These are phyloP conservation scores for Salarias fasciatus DNA, from an alignment of 2,797 vertebrate species.

Conservation along the genomic window DNA sequence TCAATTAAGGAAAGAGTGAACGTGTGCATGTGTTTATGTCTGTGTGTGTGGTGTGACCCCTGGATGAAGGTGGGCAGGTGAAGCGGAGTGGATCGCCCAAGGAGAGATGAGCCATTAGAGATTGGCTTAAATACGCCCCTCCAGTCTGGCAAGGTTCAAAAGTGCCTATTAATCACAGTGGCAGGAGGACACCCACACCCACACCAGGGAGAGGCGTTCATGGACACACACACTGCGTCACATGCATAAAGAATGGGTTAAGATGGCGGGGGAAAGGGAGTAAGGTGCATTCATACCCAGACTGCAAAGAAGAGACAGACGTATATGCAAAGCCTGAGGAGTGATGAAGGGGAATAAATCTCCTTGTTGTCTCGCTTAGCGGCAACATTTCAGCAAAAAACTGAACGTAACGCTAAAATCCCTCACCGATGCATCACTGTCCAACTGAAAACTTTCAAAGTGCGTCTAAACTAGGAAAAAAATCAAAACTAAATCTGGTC, in stretches of 20 bases:
- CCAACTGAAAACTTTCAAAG: too few relatives aligned
- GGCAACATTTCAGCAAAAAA: not conserved
- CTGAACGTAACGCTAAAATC: not conserved
- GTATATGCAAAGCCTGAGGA: conserved; percentile 1
- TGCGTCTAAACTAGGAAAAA: too few relatives aligned
- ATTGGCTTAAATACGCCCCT: conserved; percentile 59
- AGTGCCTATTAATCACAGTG: conserved; percentile 77
- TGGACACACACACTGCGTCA: conserved; percentile 16
- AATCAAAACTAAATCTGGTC: too few relatives aligned
- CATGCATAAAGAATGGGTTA: conserved; percentile 1
- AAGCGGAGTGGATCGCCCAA: conserved; percentile 51
- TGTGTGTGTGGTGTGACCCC: conserved; percentile 29
- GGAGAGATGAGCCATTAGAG: conserved; percentile 74
- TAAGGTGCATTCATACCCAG: too few relatives aligned
- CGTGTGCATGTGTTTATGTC: conserved; percentile 3
- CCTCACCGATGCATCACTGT: not conserved
- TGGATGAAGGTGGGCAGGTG: conserved; percentile 47
- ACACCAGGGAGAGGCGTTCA: conserved; percentile 15
- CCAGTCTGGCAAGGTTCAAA: conserved; percentile 70
- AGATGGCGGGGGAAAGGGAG: not conserved
- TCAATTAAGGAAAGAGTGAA: conserved; percentile 46
- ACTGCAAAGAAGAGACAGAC: not conserved
- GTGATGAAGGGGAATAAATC: not conserved
- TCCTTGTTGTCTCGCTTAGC: not conserved
- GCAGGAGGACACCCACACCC: conserved; percentile 39